These are phyloP conservation scores for Anas georgica DNA, from an alignment of 2,797 vertebrate species.

Conservation along the genomic window DNA sequence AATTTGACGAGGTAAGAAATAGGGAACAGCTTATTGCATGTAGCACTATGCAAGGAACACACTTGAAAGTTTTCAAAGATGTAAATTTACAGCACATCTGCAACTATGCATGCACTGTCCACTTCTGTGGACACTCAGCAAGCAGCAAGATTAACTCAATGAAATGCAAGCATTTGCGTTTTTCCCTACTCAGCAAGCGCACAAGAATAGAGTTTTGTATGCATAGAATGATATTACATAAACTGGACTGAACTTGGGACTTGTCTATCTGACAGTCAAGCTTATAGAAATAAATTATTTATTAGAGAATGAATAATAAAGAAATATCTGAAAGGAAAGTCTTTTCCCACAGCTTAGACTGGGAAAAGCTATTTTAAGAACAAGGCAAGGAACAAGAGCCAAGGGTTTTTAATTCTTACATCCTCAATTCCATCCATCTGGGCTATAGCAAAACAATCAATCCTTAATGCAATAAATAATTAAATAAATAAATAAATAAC, in stretches of 20 bases:
- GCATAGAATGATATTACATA: neutral
- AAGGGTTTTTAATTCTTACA: neutral
- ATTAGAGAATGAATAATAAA: neutral
- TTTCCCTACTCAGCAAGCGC: neutral
- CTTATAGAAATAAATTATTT: neutral
- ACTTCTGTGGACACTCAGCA: neutral
- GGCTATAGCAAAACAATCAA: neutral
- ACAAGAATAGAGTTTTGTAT: neutral
- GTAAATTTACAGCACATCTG: neutral
- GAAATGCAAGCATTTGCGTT: neutral
- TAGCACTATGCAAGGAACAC: neutral
- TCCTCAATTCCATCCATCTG: neutral
- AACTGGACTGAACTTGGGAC: neutral
- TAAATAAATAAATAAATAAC: neutral
- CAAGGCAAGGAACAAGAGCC: neutral
- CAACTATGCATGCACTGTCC: neutral
- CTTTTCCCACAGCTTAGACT: neutral
- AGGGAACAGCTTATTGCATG: neutral
- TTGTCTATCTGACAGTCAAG: neutral
- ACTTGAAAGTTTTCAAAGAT: neutral
- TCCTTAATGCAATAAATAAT: neutral
- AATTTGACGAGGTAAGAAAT: neutral
- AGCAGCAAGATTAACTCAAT: neutral
- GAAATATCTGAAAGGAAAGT: neutral
- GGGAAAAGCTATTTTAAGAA: neutral